phyloP scores from a whole-genome alignment of 2,797 vertebrate species.

The Anguilla megastoma region DNA sequence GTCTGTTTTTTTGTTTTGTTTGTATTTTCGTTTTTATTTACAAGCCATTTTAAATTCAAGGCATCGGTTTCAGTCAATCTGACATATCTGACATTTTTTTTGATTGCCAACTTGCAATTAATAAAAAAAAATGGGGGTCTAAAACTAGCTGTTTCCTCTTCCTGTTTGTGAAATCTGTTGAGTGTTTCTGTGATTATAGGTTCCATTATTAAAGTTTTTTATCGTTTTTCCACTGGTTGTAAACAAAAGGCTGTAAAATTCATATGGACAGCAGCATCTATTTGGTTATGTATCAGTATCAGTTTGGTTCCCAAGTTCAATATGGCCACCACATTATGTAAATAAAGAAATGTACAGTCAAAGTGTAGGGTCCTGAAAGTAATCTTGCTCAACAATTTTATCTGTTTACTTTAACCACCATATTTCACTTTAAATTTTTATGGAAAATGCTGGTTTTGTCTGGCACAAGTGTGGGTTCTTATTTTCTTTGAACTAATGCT shows the following conservation, averaged over 20 bases:
- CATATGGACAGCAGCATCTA: no score
- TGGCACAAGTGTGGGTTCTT: no score
- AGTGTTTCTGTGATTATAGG: background rate
- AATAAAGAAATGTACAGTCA: no score
- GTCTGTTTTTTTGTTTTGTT: conserved; percentile 41
- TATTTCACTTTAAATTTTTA: no score
- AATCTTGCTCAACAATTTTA: no score
- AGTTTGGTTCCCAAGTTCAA: no score
- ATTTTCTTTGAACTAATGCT: no score
- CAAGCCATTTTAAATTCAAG: conserved; percentile 41
- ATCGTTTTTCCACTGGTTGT: background rate
- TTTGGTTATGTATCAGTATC: no score
- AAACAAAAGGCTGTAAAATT: background rate
- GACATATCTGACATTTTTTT: conserved; percentile 48
- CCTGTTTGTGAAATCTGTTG: background rate
- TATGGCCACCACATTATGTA: no score
- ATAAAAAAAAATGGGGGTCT: conserved; percentile 64
- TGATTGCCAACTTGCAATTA: conserved; percentile 57
- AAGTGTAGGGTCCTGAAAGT: no score
- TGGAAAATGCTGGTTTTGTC: no score
- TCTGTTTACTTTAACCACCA: no score
- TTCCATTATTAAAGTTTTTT: background rate
- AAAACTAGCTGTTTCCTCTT: conserved; percentile 19
- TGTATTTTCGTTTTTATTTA: conserved; percentile 48
- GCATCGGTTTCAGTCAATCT: conserved; percentile 36